Conservation (phyloP, 1,140 invertebrate species). For the Drosophila melanica region DNA sequence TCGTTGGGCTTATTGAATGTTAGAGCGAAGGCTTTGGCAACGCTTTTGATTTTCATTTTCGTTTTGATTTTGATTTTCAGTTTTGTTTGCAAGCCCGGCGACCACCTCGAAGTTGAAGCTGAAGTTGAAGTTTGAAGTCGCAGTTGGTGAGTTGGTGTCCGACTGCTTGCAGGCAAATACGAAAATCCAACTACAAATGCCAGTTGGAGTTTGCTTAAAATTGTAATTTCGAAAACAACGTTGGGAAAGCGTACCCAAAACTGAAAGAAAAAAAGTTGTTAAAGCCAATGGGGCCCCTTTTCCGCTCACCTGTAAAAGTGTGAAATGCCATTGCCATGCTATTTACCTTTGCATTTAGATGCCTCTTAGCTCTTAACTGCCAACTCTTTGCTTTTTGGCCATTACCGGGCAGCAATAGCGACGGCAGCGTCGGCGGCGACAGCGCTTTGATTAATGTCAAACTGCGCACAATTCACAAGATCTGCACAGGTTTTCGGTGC, state of each 20-base stretch:
- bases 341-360: conserved; percentile 75
- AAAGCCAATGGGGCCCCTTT: conserved; percentile 61
- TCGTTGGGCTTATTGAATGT: conserved; percentile 42
- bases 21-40: conserved; percentile 24
- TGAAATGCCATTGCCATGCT: conserved; percentile 76
- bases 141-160: conserved; percentile 6
- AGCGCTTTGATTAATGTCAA: conserved; percentile 79
- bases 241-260: conserved; percentile 72
- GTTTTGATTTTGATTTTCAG: conserved; percentile 31
- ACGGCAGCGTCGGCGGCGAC: conserved; percentile 61
- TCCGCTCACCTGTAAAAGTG: conserved; percentile 75
- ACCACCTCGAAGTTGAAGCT: conserved; percentile 36
- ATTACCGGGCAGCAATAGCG: conserved; percentile 48
- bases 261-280: conserved; percentile 53
- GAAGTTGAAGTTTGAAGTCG: too few species aligned
- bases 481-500: conserved; percentile 73
- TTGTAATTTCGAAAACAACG: conserved; percentile 71
- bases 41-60: conserved; percentile 39
- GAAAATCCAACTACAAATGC: conserved; percentile 14
- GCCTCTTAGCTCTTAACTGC: conserved; percentile 26
- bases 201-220: conserved; percentile 36
- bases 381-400: conserved; percentile 33
- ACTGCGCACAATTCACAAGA: conserved; percentile 63
- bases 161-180: conserved; percentile 38
- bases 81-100: conserved; percentile 31